These are phyloP conservation scores for Dorcus hopei DNA, from an alignment of 2,888 invertebrate genomes.

Conservation along the genomic window DNA sequence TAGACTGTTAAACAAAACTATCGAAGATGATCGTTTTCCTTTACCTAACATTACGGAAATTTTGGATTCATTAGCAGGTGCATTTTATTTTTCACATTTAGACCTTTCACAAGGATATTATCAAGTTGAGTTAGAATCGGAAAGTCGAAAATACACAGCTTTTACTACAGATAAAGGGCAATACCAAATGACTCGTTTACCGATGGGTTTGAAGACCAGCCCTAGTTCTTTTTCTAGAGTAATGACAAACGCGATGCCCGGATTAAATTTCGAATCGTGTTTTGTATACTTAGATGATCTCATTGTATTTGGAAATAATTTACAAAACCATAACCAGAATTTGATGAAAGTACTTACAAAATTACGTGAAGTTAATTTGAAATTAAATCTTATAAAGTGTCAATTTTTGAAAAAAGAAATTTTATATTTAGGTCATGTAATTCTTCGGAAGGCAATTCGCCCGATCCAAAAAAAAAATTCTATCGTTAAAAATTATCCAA, in stretches of 20 bases:
- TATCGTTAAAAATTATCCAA: no score
- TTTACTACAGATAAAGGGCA: slow-evolving; percentile 30
- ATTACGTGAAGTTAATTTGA: no score
- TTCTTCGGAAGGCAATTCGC: no score
- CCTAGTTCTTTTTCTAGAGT: slow-evolving; percentile 28
- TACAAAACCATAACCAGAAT: no score
- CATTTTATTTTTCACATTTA: slow-evolving; percentile 29
- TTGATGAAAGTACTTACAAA: no score
- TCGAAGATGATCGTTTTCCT: neutral
- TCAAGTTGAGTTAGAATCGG: slow-evolving; percentile 25
- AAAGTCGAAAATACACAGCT: slow-evolving; percentile 26
- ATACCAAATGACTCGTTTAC: slow-evolving; percentile 27
- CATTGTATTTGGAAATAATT: no score
- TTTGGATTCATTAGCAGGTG: slow-evolving; percentile 29
- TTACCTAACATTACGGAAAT: slow-evolving; percentile 29
- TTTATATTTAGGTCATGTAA: no score
- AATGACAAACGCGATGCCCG: slow-evolving; percentile 29
- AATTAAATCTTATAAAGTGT: no score
- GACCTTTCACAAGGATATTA: slow-evolving; percentile 30
- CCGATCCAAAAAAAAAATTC: no score
- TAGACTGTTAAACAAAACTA: neutral
- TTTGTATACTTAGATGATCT: slow-evolving; percentile 7
- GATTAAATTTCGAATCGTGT: slow-evolving; percentile 25
- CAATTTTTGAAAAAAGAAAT: no score
- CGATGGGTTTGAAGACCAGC: slow-evolving; percentile 31